Evolutionary conservation across 2,888 invertebrate genomes (phyloP).

Genomic region (Drosophila ustulata): DNA sequence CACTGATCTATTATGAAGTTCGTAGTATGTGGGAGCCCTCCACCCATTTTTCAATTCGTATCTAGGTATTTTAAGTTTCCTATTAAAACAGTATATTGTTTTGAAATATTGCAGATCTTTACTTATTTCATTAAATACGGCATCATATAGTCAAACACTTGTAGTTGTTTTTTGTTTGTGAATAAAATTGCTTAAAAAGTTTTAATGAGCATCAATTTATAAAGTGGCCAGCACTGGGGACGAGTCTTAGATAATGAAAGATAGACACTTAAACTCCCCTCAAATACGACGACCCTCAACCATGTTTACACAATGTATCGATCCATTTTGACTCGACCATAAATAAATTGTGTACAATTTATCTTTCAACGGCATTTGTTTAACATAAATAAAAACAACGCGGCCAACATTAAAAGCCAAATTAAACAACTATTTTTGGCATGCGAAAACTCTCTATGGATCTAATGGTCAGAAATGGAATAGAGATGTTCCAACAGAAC

Average conservation of each 20-base stretch:
- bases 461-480: slow-evolving; percentile 52
- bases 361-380: slow-evolving; percentile 64
- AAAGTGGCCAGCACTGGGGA: slow-evolving; percentile 41
- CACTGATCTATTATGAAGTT: no score
- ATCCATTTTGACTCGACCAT: slow-evolving; percentile 58
- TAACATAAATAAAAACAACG: slow-evolving; percentile 50
- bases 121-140: neutral
- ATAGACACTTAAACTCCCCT: slow-evolving; percentile 14
- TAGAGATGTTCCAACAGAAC: neutral
- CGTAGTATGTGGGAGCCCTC: no score
- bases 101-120: neutral
- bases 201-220: slow-evolving; percentile 72
- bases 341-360: slow-evolving; percentile 70
- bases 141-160: neutral
- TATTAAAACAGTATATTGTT: neutral
- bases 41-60: no score
- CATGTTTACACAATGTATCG: slow-evolving; percentile 46
- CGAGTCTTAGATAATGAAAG: slow-evolving; percentile 10
- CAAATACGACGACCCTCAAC: neutral
- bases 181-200: slow-evolving; percentile 69
- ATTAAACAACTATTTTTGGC: slow-evolving; percentile 59
- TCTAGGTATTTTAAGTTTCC: no score
- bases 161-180: slow-evolving; percentile 9
- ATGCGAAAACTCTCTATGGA: slow-evolving; percentile 34
- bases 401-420: slow-evolving; percentile 46